A percentile compares a stretch with the other conserved stretches of the same genome.
phyloP scores from a whole-genome alignment of 1,140 invertebrate genomes.

The Aradophagus sp. region DNA sequence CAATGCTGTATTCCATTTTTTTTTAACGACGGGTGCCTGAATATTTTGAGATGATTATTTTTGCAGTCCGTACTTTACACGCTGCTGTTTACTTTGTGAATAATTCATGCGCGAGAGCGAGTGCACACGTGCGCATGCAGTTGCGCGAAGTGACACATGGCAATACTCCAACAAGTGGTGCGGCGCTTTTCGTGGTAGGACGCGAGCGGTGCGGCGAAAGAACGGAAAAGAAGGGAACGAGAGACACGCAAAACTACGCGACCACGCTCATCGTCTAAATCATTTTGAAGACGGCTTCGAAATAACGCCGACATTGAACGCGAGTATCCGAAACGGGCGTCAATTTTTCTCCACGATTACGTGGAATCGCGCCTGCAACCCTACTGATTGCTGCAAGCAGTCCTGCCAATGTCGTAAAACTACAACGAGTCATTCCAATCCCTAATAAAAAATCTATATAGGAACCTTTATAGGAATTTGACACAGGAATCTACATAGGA shows the following conservation, averaged over 20 bases:
- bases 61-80: constrained; percentile 37
- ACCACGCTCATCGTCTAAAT: constrained; percentile 12
- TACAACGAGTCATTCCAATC: too few species aligned
- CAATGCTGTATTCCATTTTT: too few species aligned
- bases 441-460: too few species aligned
- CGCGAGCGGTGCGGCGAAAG: constrained; percentile 25
- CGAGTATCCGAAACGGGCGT: too few species aligned
- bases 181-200: constrained; percentile 28
- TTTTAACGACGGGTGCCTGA: constrained; percentile 35
- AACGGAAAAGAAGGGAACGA: constrained; percentile 31
- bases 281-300: too few species aligned
- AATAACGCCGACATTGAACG: too few species aligned
- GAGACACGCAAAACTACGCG: constrained; percentile 26
- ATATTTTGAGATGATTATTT: constrained; percentile 52
- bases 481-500: too few species aligned
- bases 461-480: too few species aligned
- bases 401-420: too few species aligned
- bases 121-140: constrained; percentile 36
- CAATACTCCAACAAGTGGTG: constrained; percentile 71
- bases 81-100: constrained; percentile 41
- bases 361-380: too few species aligned
- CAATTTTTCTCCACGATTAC: too few species aligned
- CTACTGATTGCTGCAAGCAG: too few species aligned
- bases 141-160: constrained; percentile 59
- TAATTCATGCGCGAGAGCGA: constrained; percentile 49